Conservation (phyloP, 2,888 invertebrate species). For the Torymus tubicola region DNA sequence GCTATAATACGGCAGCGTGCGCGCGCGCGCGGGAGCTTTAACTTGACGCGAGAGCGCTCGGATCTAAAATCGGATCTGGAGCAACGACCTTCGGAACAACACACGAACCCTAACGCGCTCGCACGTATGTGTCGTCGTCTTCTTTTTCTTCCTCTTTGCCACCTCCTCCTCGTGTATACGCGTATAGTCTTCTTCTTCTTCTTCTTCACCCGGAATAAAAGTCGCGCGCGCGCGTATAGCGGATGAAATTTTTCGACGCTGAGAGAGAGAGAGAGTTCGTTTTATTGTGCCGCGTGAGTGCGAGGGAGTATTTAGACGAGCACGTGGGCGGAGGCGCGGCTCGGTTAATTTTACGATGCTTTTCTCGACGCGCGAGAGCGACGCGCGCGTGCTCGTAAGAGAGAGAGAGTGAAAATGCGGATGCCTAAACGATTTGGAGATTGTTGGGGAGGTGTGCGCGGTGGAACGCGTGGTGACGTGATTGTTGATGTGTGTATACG, state of each 20-base stretch:
- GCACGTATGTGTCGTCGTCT: not conserved
- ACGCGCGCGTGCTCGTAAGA: not conserved
- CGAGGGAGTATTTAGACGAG: constrained; percentile 34
- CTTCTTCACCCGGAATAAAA: constrained; percentile 26
- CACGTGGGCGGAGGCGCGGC: too few species aligned
- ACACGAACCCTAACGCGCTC: constrained; percentile 64
- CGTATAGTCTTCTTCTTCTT: constrained; percentile 44
- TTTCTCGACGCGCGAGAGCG: not conserved
- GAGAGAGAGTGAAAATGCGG: too few species aligned
- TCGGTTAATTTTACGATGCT: not conserved
- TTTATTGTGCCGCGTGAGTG: constrained; percentile 6
- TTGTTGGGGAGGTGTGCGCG: too few species aligned
- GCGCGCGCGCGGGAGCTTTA: not conserved
- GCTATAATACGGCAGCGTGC: constrained; percentile 28
- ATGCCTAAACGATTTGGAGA: too few species aligned
- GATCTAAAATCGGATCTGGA: constrained; percentile 75
- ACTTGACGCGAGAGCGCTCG: constrained; percentile 11
- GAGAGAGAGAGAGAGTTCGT: constrained; percentile 35
- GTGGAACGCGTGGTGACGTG: too few species aligned
- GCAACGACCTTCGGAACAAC: constrained; percentile 76
- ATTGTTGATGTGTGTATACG: too few species aligned
- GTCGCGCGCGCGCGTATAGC: not conserved
- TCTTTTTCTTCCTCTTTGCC: constrained; percentile 37
- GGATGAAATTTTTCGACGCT: too few species aligned
- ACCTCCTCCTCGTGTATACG: constrained; percentile 43